phyloP scores from a whole-genome alignment of 2,888 invertebrate genomes.

The Anorthoa munda region DNA sequence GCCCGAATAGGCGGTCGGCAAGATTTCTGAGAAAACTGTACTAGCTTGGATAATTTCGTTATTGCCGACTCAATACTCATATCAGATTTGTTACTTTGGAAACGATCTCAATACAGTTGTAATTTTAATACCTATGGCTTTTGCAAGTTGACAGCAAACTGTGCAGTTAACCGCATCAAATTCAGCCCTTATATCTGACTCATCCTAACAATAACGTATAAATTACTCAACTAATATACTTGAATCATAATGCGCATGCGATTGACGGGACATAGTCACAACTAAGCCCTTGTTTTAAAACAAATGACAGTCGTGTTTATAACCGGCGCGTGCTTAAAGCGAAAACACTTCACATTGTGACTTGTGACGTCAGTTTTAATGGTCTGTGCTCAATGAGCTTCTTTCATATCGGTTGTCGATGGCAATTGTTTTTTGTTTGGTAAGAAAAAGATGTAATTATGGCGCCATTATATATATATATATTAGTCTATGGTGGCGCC shows the following conservation, averaged over 20 bases:
- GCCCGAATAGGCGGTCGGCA: background rate
- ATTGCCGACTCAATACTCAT: too few species aligned
- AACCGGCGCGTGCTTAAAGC: conserved; percentile 29
- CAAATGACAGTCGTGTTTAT: conserved; percentile 45
- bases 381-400: conserved; percentile 33
- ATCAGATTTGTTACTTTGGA: too few species aligned
- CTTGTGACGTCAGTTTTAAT: conserved; percentile 39
- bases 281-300: conserved; percentile 44
- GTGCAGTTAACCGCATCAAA: background rate
- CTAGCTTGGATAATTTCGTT: background rate
- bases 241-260: conserved; percentile 30
- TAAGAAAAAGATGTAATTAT: conserved; percentile 10
- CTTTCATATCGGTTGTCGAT: conserved; percentile 12
- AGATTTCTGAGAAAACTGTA: background rate
- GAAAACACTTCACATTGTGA: conserved; percentile 34
- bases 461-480: background rate
- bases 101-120: too few species aligned
- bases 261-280: conserved; percentile 18
- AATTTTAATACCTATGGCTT: background rate
- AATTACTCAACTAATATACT: conserved; percentile 12
- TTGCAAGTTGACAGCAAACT: background rate
- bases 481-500: too few species aligned
- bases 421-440: conserved; percentile 26
- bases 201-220: conserved; percentile 16
- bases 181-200: conserved; percentile 4